phyloP scores from a whole-genome alignment of 2,113 vertebrate species.

The Stigmatopora argus region DNA sequence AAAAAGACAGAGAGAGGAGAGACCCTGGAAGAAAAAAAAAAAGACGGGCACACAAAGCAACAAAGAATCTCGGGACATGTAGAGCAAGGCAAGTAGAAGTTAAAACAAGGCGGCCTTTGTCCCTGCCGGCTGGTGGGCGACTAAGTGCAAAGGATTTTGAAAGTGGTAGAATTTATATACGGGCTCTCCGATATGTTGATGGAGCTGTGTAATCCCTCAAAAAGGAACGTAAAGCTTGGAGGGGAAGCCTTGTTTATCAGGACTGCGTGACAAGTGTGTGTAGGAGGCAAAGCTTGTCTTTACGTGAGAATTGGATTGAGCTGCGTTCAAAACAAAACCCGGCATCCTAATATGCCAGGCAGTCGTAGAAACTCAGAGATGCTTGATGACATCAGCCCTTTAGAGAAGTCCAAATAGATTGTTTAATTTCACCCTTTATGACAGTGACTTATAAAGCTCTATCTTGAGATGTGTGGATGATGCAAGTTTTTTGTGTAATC shows the following conservation, averaged over 20 bases:
- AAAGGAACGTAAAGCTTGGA: conserved; percentile 43
- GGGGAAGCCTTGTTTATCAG: conserved; percentile 29
- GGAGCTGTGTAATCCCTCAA: conserved; percentile 47
- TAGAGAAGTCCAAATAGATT: conserved; percentile 37
- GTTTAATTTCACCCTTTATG: conserved; percentile 57
- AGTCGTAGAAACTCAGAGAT: conserved; percentile 25
- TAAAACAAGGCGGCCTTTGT: conserved; percentile 66
- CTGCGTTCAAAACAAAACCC: conserved; percentile 33
- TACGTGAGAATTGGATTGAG: conserved; percentile 30
- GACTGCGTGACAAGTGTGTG: conserved; percentile 34
- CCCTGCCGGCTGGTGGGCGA: conserved; percentile 58
- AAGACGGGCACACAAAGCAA: conserved; percentile 63
- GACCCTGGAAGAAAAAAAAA: conserved; percentile 36
- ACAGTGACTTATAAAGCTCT: conserved; percentile 51
- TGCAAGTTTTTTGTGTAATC: conserved; percentile 14
- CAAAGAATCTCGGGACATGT: conserved; percentile 68
- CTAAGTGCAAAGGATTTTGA: conserved; percentile 48
- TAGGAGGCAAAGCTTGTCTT: conserved; percentile 45
- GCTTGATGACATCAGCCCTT: conserved; percentile 49
- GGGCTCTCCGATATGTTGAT: conserved; percentile 62
- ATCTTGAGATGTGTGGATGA: conserved; percentile 13
- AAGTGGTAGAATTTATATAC: conserved; percentile 41
- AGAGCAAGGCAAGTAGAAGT: conserved; percentile 63
- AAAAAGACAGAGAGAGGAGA: conserved; percentile 44
- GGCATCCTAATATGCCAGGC: conserved; percentile 28